Evolutionary conservation across 1,140 invertebrate species (phyloP).

Genomic region (Eriocheir sinensis): DNA sequence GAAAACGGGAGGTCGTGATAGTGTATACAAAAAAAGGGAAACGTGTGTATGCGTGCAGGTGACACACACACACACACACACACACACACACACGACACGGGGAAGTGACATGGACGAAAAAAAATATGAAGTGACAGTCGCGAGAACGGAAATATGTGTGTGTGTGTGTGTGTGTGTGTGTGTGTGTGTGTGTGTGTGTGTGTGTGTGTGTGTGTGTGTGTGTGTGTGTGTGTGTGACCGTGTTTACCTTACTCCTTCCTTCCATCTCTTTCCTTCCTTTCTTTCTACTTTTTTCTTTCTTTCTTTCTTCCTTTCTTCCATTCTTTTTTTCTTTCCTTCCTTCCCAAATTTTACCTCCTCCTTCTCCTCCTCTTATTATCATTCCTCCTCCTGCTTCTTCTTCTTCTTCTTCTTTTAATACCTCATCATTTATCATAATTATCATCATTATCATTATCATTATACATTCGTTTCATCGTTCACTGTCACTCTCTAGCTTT

Average conservation of each 20-base stretch:
- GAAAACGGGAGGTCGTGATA: no score
- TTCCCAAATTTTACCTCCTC: background rate
- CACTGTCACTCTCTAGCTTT: background rate
- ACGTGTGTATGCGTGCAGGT: no score
- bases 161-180: constrained; percentile 37
- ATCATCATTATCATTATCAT: no score
- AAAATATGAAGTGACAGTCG: no score
- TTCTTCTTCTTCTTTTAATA: background rate
- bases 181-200: constrained; percentile 26
- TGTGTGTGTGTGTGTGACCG: background rate
- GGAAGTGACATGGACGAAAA: no score
- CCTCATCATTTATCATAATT: background rate
- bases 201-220: background rate
- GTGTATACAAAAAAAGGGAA: no score
- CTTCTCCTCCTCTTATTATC: background rate
- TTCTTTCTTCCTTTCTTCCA: background rate
- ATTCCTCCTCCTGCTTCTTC: no score
- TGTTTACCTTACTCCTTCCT: no score
- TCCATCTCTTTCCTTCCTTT: background rate
- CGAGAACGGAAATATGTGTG: no score
- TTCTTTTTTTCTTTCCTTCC: background rate
- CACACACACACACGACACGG: no score
- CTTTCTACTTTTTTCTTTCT: background rate
- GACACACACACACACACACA: no score
- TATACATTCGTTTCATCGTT: background rate